Evolutionary conservation across 2,797 vertebrate species (phyloP), one percentile per base, ranked within the genome.

Genomic region (Sebastes hubbsi): DNA sequence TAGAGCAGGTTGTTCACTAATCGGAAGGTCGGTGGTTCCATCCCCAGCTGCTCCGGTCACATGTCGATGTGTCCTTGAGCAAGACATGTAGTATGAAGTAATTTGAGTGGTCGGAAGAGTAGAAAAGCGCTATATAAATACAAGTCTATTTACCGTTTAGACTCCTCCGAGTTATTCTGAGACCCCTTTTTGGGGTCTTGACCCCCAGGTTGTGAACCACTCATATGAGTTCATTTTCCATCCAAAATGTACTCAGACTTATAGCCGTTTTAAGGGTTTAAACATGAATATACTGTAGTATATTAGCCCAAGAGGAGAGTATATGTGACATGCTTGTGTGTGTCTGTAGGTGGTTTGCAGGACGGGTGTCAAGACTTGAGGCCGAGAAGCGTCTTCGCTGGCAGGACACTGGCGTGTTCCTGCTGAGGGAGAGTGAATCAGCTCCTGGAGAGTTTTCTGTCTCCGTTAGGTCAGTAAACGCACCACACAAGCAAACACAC

Each of bases 381-480:
- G 97, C 97, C 0, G 98, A 99, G 87, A 93, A 96, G 81, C 93
- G 84, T 42, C 95, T 99, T 42, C 94, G 93, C 49, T 91, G 94
- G 82, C 89, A 93, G 75, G 93, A 93, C 22, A 61, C 80, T 0
- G 94, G 97, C 49, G 96, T 95, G 24, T 99, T 98, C 90, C 93
- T 99, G 75, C 95, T 99, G 91, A 94, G 97, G 1, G 97, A 97
- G 82, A 98, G 97, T 0, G 97, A 98, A 94, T 99, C 97, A 11
- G 89, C 96, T n/a, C 97, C 97, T 0, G 97, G 97, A 3, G 97
- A 97, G 78, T 98, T 98, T 94, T 99, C 97, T 4, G 85, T 98
- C 73, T 98, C 97, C 0, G 97, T 98, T 67, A 98, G 95, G 97
- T 98, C 86, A 95, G 96, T 87, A n/a, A 91, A 82, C 6, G 62